phyloP scores from a whole-genome alignment of 1,140 invertebrate species.

The Drosophila orena region DNA sequence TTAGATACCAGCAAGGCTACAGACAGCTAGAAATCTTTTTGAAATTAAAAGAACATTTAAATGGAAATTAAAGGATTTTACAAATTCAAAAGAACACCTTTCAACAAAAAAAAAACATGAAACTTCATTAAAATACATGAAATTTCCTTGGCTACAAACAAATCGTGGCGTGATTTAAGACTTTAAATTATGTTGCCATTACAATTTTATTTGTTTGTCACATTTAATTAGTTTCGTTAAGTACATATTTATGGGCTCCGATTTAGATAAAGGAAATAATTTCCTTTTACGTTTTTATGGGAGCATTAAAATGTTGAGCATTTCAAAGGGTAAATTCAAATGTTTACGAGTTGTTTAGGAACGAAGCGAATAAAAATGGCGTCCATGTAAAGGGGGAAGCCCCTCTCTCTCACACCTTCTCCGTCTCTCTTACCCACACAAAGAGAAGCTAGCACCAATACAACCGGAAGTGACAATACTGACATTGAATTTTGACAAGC shows the following conservation, averaged over 20 bases:
- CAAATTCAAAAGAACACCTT: no score
- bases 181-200: not conserved
- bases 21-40: no score
- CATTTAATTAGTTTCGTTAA: conserved; percentile 30
- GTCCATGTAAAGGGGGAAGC: conserved; percentile 40
- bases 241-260: conserved; percentile 28
- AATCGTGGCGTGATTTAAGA: not conserved
- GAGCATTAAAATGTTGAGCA: conserved; percentile 27
- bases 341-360: conserved; percentile 52
- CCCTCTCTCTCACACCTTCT: conserved; percentile 7
- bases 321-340: conserved; percentile 35
- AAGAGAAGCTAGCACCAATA: conserved; percentile 26
- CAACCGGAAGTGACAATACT: conserved; percentile 50
- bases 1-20: not conserved
- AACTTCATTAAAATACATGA: no score
- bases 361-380: conserved; percentile 58
- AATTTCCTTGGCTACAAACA: no score
- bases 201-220: conserved; percentile 30
- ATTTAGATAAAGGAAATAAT: conserved; percentile 26
- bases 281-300: conserved; percentile 43
- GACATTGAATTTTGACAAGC: conserved; percentile 83
- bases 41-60: no score
- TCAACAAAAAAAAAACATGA: no score
- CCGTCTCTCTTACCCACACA: not conserved
- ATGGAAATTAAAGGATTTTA: no score